phyloP scores from a whole-genome alignment of 2,888 invertebrate genomes.

The Nephrotoma guestfalica region DNA sequence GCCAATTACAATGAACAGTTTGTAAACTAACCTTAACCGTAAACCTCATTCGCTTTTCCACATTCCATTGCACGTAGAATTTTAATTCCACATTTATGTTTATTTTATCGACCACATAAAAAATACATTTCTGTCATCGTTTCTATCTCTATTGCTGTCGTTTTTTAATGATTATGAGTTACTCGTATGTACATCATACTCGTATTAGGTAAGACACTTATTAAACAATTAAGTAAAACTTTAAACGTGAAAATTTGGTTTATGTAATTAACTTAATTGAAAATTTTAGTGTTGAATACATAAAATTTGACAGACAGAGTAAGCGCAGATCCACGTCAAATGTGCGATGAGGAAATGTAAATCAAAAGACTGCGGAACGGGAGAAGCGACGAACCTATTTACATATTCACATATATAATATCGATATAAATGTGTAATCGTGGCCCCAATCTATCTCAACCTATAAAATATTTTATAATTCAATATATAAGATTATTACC shows the following conservation, averaged over 20 bases:
- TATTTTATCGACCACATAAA: neutral
- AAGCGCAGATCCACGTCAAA: neutral
- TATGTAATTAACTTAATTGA: neutral
- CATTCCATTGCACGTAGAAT: neutral
- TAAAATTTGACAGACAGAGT: neutral
- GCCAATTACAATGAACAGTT: neutral
- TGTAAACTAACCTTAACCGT: too few relatives aligned
- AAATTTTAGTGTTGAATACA: neutral
- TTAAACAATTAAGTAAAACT: neutral
- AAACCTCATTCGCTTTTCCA: neutral
- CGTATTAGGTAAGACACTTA: neutral
- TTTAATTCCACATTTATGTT: neutral
- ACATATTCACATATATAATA: neutral
- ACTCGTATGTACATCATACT: neutral
- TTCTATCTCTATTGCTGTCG: neutral
- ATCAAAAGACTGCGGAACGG: neutral
- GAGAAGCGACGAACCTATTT: neutral
- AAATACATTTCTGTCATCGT: neutral
- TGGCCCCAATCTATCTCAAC: neutral
- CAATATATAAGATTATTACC: neutral
- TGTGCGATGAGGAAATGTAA: neutral
- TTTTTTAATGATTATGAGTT: neutral
- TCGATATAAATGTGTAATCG: neutral
- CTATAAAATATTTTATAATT: neutral
- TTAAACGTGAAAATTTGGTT: neutral